These are phyloP conservation scores for Chydorus sphaericus DNA, from an alignment of 2,888 invertebrate species.

Conservation along the genomic window DNA sequence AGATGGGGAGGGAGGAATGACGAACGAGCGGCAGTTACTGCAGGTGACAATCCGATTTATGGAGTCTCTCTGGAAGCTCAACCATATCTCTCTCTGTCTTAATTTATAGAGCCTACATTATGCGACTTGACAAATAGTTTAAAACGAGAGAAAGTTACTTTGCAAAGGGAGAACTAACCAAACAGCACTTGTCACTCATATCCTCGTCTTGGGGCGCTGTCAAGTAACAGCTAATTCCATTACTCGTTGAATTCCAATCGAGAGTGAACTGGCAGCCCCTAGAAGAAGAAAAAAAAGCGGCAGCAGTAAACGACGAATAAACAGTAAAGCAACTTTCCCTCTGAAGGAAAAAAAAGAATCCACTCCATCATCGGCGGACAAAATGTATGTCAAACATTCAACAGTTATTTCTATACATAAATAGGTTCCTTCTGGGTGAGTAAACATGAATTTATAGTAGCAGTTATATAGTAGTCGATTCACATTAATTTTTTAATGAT, in stretches of 20 bases:
- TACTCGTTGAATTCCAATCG: background rate
- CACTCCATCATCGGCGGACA: too few species aligned
- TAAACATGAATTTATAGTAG: too few species aligned
- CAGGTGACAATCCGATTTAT: slow-evolving; percentile 5
- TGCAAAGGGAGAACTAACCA: background rate
- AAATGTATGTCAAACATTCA: too few species aligned
- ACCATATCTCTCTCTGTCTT: background rate
- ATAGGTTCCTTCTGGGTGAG: too few species aligned
- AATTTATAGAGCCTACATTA: too few species aligned
- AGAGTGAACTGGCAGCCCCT: background rate
- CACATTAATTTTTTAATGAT: too few species aligned
- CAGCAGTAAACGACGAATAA: background rate
- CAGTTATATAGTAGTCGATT: too few species aligned
- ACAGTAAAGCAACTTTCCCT: background rate
- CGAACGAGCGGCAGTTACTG: background rate
- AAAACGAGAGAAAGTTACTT: background rate
- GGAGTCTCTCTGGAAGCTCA: background rate
- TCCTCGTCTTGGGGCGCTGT: background rate
- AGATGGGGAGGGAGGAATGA: too few species aligned
- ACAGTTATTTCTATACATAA: too few species aligned
- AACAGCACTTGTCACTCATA: slow-evolving; percentile 7
- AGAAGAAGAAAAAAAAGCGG: background rate
- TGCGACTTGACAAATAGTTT: too few species aligned
- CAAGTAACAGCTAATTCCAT: slow-evolving; percentile 6
- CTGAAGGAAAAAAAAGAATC: too few species aligned